Evolutionary conservation across 2,113 vertebrate genomes (phyloP).

Genomic region (Cygnus atratus): DNA sequence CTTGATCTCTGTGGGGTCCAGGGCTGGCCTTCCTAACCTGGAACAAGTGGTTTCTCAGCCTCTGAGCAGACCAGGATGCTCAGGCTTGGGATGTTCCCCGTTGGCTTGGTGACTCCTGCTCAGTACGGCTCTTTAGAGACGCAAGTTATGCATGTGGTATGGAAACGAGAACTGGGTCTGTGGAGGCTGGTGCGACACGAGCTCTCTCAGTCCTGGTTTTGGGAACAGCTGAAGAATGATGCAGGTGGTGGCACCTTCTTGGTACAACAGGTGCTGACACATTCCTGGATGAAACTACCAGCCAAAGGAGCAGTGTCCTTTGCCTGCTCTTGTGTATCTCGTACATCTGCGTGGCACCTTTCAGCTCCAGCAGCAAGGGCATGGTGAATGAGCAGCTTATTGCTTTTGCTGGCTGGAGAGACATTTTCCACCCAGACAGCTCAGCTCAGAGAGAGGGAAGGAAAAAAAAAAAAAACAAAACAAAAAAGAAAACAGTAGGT

Average conservation of each 20-base stretch:
- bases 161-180: not conserved
- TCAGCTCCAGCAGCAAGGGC: not conserved
- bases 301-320: not conserved
- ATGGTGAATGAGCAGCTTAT: not conserved
- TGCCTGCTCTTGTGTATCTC: not conserved
- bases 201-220: not conserved
- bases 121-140: rapidly evolving
- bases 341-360: not conserved
- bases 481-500: not conserved
- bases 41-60: not conserved
- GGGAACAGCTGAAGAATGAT: not conserved
- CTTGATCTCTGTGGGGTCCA: not conserved
- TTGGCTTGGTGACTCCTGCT: not conserved
- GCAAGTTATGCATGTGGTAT: rapidly evolving
- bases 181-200: not conserved
- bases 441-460: not conserved
- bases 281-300: not conserved
- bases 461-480: not conserved
- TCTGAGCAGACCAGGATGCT: too few species aligned
- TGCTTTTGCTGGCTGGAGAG: not conserved
- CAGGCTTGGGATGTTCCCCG: rapidly evolving
- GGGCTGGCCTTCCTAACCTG: not conserved
- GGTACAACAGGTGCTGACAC: not conserved
- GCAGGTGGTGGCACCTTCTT: not conserved
- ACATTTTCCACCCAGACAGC: not conserved